Evolutionary conservation across 2,888 invertebrate genomes (phyloP), one percentile per base, ranked within the genome.

Genomic region (Eristalis pertinax): DNA sequence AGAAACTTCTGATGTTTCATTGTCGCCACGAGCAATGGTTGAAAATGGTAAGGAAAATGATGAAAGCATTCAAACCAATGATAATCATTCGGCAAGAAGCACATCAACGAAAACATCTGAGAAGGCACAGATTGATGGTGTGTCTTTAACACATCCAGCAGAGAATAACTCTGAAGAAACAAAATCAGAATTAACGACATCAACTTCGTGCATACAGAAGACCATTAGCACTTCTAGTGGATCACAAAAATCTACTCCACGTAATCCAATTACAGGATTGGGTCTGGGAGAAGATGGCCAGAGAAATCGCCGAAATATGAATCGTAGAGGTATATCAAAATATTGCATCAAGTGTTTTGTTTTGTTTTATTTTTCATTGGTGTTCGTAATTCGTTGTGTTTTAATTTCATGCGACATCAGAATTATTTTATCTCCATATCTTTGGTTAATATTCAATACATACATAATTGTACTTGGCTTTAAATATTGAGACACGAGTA

Each of bases 201-300:
- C 81, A 38, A 78, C 68, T 77, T 81, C 69, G 19, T 73, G 68
- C 60, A 69, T 77, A 38, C 72, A 73, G 63, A 81, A 81, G 60
- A 64, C 77, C 43, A 69, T 72, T 64, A 81, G 77, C 64, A 77
- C 68, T 38, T 60, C 81, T 38, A 81, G 69, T 77, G 81, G 77
- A 65, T 81, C 77, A 38, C 43, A 81, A 29, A 81, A 77, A 74
- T 78, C 77, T 0, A 84, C 79, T 24, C 63, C 90, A 69, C 91
- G 91, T 22, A 92, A 91, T 90, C 90, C 91, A 8, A 91, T 91
- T n/a, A 91, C 91, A 32, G 91, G 91, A 35, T 82, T 90, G 69
- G 91, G 91, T 70, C 83, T 92, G 60, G 90, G 89, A 74, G 89
- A 84, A 32, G 89, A 90, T 84, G 89, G 89, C 58, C 90, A 90